phyloP scores from a whole-genome alignment of 2,888 invertebrate genomes.

The Stenodera caucasica region DNA sequence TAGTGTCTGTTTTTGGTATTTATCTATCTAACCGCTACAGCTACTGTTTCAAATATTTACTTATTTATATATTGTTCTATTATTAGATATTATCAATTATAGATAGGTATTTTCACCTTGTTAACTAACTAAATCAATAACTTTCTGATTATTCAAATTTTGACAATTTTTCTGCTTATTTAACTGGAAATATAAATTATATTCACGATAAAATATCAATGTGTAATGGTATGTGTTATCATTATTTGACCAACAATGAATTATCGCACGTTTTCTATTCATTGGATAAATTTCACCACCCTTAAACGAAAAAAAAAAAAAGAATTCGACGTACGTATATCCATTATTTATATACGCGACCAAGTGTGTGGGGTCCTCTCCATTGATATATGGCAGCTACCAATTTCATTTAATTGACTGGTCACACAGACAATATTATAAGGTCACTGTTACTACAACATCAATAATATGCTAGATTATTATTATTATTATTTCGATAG shows the following conservation, averaged over 20 bases:
- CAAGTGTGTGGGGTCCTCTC: slow-evolving; percentile 49
- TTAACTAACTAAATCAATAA: no score
- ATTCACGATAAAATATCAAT: neutral
- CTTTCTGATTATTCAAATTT: no score
- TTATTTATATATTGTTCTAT: neutral
- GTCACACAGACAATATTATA: slow-evolving; percentile 48
- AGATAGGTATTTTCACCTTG: neutral
- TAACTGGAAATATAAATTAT: neutral
- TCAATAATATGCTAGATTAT: neutral
- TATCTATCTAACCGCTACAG: neutral
- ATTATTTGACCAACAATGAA: neutral
- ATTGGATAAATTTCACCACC: neutral
- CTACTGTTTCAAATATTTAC: slow-evolving; percentile 1
- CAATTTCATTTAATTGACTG: slow-evolving; percentile 54
- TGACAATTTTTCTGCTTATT: neutral
- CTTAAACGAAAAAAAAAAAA: no score
- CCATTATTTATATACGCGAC: slow-evolving; percentile 48
- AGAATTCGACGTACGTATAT: slow-evolving; percentile 30
- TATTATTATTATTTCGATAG: neutral
- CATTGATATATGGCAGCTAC: slow-evolving; percentile 51
- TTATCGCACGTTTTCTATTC: neutral
- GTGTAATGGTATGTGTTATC: slow-evolving; percentile 3
- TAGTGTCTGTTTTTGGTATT: neutral
- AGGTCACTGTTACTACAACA: slow-evolving; percentile 41
- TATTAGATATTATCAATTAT: no score